A percentile compares a stretch with the other conserved stretches of the same genome.
These are phyloP conservation scores for Cyphomyrus plagiostoma DNA, from an alignment of 2,113 vertebrate genomes.

Conservation along the genomic window DNA sequence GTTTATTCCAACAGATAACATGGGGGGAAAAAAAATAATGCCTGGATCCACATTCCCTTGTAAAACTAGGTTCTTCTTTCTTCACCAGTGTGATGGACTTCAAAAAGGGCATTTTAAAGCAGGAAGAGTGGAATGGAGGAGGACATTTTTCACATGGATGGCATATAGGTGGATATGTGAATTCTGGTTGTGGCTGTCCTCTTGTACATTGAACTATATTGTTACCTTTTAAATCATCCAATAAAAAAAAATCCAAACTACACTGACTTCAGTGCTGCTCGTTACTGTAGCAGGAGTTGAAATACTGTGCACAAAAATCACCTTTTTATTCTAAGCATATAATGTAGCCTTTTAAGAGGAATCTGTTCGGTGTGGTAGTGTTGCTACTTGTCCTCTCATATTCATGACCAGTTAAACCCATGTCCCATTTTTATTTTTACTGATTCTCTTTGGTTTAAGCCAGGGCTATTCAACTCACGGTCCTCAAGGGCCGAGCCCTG, in stretches of 20 bases:
- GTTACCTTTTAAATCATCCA: constrained; percentile 99
- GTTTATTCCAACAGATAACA: constrained; percentile 63
- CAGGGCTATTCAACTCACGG: too few relatives aligned
- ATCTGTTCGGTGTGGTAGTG: neutral
- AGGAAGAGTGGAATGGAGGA: constrained; percentile 54
- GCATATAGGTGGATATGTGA: constrained; percentile 89
- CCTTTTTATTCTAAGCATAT: neutral
- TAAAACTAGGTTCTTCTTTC: constrained; percentile 77
- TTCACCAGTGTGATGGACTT: constrained; percentile 83
- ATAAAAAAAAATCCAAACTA: constrained; percentile 77
- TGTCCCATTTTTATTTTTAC: neutral
- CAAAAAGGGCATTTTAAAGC: constrained; percentile 81
- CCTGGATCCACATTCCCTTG: constrained; percentile 51
- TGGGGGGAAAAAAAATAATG: constrained; percentile 15
- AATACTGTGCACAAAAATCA: neutral
- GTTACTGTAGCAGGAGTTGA: constrained; percentile 1
- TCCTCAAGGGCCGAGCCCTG: too few relatives aligned
- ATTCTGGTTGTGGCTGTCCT: constrained; percentile 91
- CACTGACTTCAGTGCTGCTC: constrained; percentile 23
- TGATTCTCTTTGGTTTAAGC: neutral
- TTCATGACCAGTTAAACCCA: neutral
- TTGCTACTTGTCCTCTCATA: neutral
- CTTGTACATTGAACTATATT: constrained; percentile 99
- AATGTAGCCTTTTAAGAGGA: neutral
- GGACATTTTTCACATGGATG: constrained; percentile 55